Base-by-base conservation (phyloP, 2,113 vertebrate species). In the Symphodus melops region DNA sequence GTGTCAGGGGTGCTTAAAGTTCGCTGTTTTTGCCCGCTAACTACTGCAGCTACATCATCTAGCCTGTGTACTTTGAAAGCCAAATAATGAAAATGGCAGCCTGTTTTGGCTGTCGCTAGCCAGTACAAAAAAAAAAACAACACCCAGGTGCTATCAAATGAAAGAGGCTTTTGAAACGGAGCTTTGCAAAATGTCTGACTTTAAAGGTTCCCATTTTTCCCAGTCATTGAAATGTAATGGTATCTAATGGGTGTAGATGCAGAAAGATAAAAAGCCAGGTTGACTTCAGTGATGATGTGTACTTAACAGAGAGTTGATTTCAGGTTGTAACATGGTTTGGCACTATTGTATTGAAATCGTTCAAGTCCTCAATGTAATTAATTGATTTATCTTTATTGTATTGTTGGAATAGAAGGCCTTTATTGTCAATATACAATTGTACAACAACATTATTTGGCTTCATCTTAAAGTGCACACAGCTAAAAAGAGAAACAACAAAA, bases 1-100 rank as follows among this genome's bases (percentile, higher is more conserved):
- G 52, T 77, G 56, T 69, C 62, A 82, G 52, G 58, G 11, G 10
- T 72, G 63, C 42, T 83, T n/a, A n/a, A 56, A 61, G 84, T 75
- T 89, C 77, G 49, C 54, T 57, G 6, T 76, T 51, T 51, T 61
- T 60, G 62, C 73, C 68, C 64, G 79, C 84, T 88, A 83, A 68
- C 79, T 21, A 46, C 46, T 17, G 52, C 48, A 77, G 90, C 90
- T 85, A 23, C 62, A 20, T 59, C 20, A 3, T 20, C 69, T 77
- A 82, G 85, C 75, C 36, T 44, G 25, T 63, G 57, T 55, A 52
- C 48, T 68, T 65, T 25, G 36, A 53, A 33, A 75, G 63, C 41
- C 51, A 61, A 80, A 82, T 68, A 73, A 63, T 68, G 80, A 82
- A 86, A 87, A 85, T 85, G 77, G 85, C 83, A 89, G 80, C 72